These are phyloP conservation scores for Ophraella communa DNA, from an alignment of 2,888 invertebrate genomes.

Conservation along the genomic window DNA sequence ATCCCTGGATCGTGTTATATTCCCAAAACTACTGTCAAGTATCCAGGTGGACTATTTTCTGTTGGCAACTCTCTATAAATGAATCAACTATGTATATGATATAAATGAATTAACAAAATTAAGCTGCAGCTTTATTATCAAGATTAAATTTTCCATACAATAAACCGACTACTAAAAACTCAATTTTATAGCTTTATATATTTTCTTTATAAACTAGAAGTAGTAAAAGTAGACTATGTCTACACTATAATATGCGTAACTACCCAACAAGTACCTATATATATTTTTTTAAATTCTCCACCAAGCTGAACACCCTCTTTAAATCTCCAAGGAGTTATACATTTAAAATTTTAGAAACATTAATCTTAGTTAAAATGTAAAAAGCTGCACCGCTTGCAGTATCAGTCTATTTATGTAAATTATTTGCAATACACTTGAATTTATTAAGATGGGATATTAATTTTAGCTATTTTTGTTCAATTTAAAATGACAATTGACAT, in stretches of 20 bases:
- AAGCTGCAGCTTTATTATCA: too few relatives aligned
- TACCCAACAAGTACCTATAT: background rate
- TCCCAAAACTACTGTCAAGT: too few relatives aligned
- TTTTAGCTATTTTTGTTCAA: too few relatives aligned
- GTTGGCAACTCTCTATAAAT: too few relatives aligned
- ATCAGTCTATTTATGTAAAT: background rate
- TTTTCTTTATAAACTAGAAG: background rate
- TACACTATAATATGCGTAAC: background rate
- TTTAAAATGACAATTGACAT: too few relatives aligned
- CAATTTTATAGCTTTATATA: background rate
- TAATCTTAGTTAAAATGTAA: background rate
- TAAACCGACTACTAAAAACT: background rate
- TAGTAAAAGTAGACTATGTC: background rate
- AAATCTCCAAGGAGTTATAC: background rate
- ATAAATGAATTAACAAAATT: too few relatives aligned
- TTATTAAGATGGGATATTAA: too few relatives aligned
- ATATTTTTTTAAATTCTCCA: background rate
- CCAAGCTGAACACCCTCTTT: background rate
- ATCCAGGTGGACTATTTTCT: too few relatives aligned
- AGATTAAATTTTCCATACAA: too few relatives aligned
- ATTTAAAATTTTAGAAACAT: background rate
- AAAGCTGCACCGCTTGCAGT: background rate
- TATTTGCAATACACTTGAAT: background rate
- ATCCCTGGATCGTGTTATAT: too few relatives aligned
- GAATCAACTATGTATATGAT: too few relatives aligned